Evolutionary conservation across 1,140 invertebrate genomes (phyloP).

Genomic region (Megalopta genalis): DNA sequence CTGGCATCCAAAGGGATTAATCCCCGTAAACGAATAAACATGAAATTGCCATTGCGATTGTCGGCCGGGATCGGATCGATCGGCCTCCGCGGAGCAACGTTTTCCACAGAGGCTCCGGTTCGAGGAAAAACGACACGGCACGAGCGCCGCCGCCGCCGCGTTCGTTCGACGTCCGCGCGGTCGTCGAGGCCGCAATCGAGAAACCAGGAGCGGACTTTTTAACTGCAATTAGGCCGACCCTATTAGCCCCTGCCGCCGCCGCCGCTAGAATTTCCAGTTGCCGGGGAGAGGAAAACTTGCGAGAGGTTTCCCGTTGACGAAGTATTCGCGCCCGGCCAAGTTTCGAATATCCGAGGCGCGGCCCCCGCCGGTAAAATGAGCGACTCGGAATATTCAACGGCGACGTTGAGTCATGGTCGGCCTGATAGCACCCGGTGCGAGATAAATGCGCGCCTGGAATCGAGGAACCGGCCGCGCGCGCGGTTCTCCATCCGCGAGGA

Average conservation of each 20-base stretch:
- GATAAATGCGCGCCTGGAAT: background rate
- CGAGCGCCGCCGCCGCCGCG: no score
- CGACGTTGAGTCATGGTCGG: background rate
- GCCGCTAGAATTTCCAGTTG: background rate
- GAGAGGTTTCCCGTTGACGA: background rate
- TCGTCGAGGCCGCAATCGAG: background rate
- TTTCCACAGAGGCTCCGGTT: background rate
- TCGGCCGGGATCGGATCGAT: conserved; percentile 18
- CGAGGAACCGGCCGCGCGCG: background rate
- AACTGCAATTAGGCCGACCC: conserved; percentile 13
- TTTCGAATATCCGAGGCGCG: background rate
- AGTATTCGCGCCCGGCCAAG: background rate
- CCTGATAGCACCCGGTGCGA: background rate
- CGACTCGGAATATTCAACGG: background rate
- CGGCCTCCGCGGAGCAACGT: background rate
- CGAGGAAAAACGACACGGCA: background rate
- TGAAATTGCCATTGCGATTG: background rate
- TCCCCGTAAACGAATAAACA: no score
- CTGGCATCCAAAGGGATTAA: no score
- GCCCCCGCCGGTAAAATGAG: no score
- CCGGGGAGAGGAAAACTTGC: conserved; percentile 5
- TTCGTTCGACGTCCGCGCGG: no score
- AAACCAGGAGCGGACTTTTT: conserved; percentile 6
- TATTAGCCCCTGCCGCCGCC: background rate
- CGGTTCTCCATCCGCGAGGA: no score